Percentiles rank a stretch among this genome's conserved stretches.
Conservation (phyloP, 2,113 vertebrate genomes). For the crab-eating macaque (Macaca fascicularis) region T2T-MFA8v1.1 NC_088385.1:18864501-18865000, state of each 20-base stretch:
- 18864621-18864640: not conserved
- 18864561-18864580: not conserved
- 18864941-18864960: not conserved
- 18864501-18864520: not conserved
- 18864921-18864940: not conserved
- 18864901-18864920: slow-evolving; percentile 8
- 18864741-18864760: not conserved
- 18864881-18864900: not conserved
- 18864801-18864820: not conserved
- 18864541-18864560: not conserved
- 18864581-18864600: not conserved
- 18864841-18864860: not conserved
- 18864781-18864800: not conserved
- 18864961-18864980: not conserved
- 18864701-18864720: not conserved
- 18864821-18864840: not conserved
- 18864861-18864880: not conserved
- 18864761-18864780: not conserved
- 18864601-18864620: not conserved
- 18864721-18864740: not conserved
- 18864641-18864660: not conserved
- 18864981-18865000: not conserved
- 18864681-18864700: not conserved
- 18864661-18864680: not conserved
- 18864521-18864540: not conserved